phyloP scores from a whole-genome alignment of 2,113 vertebrate species.

The Xenopus laevis region DNA sequence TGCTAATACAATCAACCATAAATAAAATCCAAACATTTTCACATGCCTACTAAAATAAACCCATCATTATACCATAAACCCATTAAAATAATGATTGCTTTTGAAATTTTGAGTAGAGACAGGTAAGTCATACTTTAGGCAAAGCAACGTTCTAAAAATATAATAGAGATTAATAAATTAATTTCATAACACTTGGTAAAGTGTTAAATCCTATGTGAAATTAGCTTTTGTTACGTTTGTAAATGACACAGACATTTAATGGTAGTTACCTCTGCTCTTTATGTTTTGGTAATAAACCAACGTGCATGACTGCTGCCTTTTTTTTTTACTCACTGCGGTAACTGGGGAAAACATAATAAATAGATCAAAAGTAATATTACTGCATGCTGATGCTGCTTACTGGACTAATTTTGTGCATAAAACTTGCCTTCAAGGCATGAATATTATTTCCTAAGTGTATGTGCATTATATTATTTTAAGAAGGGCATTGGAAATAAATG shows the following conservation, averaged over 20 bases:
- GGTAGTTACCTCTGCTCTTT: background rate
- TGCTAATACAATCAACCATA: too few species aligned
- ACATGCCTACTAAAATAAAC: too few species aligned
- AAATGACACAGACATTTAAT: background rate
- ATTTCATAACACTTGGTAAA: too few species aligned
- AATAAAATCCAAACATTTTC: too few species aligned
- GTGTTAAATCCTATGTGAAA: too few species aligned
- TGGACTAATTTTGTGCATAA: background rate
- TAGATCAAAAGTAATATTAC: background rate
- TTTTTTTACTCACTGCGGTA: background rate
- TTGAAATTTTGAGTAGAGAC: too few species aligned
- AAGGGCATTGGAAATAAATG: background rate
- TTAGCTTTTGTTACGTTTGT: background rate
- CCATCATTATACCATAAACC: too few species aligned
- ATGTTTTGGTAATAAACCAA: background rate
- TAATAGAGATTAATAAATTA: too few species aligned
- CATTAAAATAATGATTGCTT: too few species aligned
- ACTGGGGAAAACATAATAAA: background rate
- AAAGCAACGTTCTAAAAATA: too few species aligned
- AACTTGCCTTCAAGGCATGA: slow-evolving; percentile 1
- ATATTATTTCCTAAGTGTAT: background rate
- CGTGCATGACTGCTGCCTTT: background rate
- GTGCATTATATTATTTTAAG: background rate
- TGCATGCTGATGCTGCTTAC: slow-evolving; percentile 2
- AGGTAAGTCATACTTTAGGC: too few species aligned